These are phyloP conservation scores for Lochmaea crataegi DNA, from an alignment of 2,888 invertebrate species.

Conservation along the genomic window DNA sequence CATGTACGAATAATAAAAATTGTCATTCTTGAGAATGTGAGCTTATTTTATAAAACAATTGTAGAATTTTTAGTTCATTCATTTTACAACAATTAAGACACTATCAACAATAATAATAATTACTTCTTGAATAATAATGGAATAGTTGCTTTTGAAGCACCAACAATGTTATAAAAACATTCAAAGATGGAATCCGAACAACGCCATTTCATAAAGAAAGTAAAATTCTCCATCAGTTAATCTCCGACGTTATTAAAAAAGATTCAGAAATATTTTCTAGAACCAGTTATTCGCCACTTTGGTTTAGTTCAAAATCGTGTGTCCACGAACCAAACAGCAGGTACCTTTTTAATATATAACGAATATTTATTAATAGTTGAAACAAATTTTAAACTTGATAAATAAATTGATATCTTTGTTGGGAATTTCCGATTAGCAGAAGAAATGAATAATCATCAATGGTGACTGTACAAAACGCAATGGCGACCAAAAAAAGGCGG, in stretches of 20 bases:
- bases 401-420: background rate
- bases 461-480: constrained; percentile 22
- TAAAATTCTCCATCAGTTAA: constrained; percentile 6
- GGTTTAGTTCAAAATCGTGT: constrained; percentile 4
- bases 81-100: too few relatives aligned
- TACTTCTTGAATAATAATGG: background rate
- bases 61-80: too few relatives aligned
- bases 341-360: background rate
- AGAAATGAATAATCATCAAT: constrained; percentile 18
- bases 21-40: too few relatives aligned
- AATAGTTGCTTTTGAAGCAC: background rate
- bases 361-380: constrained; percentile 8
- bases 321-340: constrained; percentile 5
- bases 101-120: too few relatives aligned
- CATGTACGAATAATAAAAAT: too few relatives aligned
- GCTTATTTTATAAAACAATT: too few relatives aligned
- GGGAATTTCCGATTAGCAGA: constrained; percentile 19
- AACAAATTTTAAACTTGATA: constrained; percentile 7
- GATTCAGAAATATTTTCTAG: constrained; percentile 10
- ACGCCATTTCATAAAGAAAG: constrained; percentile 11
- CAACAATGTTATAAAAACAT: background rate
- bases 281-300: constrained; percentile 7
- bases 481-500: constrained; percentile 31
- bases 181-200: background rate
- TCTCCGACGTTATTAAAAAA: background rate